Evolutionary conservation across 2,113 vertebrate genomes (phyloP).

Genomic region (Lepus americanus): DNA sequence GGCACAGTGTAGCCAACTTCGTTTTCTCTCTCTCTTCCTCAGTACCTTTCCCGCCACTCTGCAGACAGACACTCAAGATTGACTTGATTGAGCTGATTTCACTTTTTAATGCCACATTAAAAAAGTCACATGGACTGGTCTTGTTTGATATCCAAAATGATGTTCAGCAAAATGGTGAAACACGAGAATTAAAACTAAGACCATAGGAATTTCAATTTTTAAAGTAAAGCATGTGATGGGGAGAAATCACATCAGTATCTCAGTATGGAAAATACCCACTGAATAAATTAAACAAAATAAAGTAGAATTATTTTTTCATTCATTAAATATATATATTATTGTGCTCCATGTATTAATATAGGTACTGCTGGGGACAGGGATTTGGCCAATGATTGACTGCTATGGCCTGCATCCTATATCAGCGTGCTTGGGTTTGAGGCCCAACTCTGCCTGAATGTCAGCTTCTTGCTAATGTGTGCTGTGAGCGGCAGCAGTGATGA

Average conservation of each 20-base stretch:
- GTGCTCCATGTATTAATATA: constrained; percentile 3
- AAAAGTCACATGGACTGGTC: constrained; percentile 28
- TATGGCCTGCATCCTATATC: no score
- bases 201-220: constrained; percentile 54
- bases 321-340: constrained; percentile 42
- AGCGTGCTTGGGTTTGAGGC: no score
- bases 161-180: constrained; percentile 54
- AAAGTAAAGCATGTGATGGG: neutral
- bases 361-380: no score
- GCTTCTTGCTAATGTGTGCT: no score
- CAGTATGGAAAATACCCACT: neutral
- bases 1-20: neutral
- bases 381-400: no score
- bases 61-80: neutral
- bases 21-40: neutral
- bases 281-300: constrained; percentile 47
- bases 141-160: constrained; percentile 38
- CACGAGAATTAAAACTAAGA: constrained; percentile 60
- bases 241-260: constrained; percentile 59
- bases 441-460: no score
- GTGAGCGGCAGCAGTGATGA: no score
- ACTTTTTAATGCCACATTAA: constrained; percentile 25
- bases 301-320: constrained; percentile 52
- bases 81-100: constrained; percentile 23
- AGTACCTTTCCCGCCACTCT: neutral